Evolutionary conservation across 2,888 invertebrate genomes (phyloP), one percentile per base, ranked within the genome.

Genomic region (Orchesella flavescens): DNA sequence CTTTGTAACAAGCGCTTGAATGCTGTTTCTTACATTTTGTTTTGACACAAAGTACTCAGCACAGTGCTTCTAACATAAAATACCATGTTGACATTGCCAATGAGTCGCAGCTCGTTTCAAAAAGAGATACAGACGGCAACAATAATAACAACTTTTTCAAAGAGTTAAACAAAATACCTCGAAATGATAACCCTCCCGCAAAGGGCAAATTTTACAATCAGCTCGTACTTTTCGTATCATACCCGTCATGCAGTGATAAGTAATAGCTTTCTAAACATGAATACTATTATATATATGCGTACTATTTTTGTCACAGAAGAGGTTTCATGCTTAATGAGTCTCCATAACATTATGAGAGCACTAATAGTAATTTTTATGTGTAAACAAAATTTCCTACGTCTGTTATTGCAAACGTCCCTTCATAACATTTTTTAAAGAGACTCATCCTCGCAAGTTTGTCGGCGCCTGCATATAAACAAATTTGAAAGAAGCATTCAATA

Each of bases 21-120:
- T n/a, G n/a, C n/a, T n/a, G n/a, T n/a, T n/a, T n/a, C n/a, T n/a
- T n/a, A 34, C 34, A 34, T 34, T 4, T 7, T 34, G 7, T 4
- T 34, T 34, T 34, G 34, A 34, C n/a, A n/a, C n/a, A n/a, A 34
- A 34, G 34, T 34, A 34, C 34, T 34, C 34, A 34, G 34, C 7
- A 34, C 34, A 34, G 34, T 34, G 34, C 34, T 19, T 66, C 7
- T 21, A 44, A 57, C 74, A 81, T 53, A 61, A 76, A 59, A 59
- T 59, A 81, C 66, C 15, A 43, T 74, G 75, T 76, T 63, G 78
- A 57, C 84, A 84, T 78, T 83, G 66, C 63, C 83, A 85, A 86
- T 86, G 86, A 84, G 85, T 84, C 85, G 83, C 61, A 86, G 84
- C 83, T 83, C 86, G 73, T 85, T 86, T 79, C 65, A 21, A 2